These are phyloP conservation scores for Neria commutata DNA, from an alignment of 2,888 invertebrate genomes.

Conservation along the genomic window DNA sequence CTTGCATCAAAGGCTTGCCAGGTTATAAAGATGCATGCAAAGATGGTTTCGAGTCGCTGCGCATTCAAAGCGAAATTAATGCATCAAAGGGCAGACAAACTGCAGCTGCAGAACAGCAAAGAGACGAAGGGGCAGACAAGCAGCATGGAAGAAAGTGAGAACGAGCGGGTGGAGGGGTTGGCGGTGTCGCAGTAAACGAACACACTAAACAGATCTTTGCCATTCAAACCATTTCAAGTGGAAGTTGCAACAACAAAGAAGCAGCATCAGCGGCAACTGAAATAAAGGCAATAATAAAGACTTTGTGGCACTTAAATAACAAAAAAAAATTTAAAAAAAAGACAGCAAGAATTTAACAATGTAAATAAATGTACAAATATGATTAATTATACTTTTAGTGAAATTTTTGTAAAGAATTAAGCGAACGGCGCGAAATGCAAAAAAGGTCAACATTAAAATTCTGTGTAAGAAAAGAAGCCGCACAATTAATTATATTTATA, in stretches of 20 bases:
- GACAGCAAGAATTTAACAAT: constrained; percentile 18
- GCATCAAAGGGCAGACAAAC: constrained; percentile 43
- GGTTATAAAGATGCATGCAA: constrained; percentile 23
- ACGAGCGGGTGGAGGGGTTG: background rate
- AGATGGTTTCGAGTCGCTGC: background rate
- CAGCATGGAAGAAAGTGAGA: background rate
- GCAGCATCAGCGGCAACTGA: constrained; percentile 3
- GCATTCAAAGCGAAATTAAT: constrained; percentile 41
- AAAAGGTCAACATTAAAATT: background rate
- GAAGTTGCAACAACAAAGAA: constrained; percentile 31
- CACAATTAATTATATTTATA: constrained; percentile 40
- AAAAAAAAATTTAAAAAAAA: constrained; percentile 4
- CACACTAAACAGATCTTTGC: too few relatives aligned
- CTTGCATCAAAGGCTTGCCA: constrained; percentile 24
- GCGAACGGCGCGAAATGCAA: constrained; percentile 28
- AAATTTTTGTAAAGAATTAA: too few relatives aligned
- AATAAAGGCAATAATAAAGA: constrained; percentile 28
- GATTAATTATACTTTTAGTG: constrained; percentile 31
- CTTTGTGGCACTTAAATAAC: too few relatives aligned
- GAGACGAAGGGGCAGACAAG: constrained; percentile 31
- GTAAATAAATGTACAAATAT: constrained; percentile 21
- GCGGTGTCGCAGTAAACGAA: background rate
- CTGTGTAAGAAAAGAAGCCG: background rate
- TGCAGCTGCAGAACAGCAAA: background rate
- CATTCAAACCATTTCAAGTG: constrained; percentile 38